phyloP scores from a whole-genome alignment of 2,113 vertebrate species.

The Xiphophorus hellerii region DNA sequence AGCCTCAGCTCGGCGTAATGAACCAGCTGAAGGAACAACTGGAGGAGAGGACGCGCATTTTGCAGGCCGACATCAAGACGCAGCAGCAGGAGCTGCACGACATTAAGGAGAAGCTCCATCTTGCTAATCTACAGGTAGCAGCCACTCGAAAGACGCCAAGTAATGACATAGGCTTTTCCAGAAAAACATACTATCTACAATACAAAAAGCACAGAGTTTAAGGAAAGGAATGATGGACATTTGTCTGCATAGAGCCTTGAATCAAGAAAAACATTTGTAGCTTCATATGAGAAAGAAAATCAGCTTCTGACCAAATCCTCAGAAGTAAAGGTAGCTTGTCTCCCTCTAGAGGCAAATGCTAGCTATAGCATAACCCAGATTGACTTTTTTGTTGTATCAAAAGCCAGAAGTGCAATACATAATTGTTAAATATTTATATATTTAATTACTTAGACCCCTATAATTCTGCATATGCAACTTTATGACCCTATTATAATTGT shows the following conservation, averaged over 20 bases:
- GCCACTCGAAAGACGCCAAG: not conserved
- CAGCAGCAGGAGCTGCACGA: slow-evolving; percentile 87
- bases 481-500: too few species aligned
- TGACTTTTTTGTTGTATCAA: too few species aligned
- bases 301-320: slow-evolving; percentile 2
- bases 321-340: slow-evolving; percentile 36
- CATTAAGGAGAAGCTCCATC: slow-evolving; percentile 88
- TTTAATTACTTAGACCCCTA: too few species aligned
- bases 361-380: slow-evolving; percentile 3
- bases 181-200: too few species aligned
- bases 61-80: slow-evolving; percentile 86
- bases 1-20: slow-evolving; percentile 86
- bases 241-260: not conserved
- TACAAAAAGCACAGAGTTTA: too few species aligned
- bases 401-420: too few species aligned
- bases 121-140: slow-evolving; percentile 85
- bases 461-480: too few species aligned
- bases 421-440: too few species aligned
- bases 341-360: slow-evolving; percentile 59
- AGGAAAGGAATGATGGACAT: not conserved
- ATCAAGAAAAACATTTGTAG: not conserved
- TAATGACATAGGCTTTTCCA: too few species aligned
- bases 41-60: slow-evolving; percentile 85
- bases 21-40: slow-evolving; percentile 89
- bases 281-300: not conserved